phyloP scores from a whole-genome alignment of 92 coral and sea anemone genomes.

The Porites rus region DNA sequence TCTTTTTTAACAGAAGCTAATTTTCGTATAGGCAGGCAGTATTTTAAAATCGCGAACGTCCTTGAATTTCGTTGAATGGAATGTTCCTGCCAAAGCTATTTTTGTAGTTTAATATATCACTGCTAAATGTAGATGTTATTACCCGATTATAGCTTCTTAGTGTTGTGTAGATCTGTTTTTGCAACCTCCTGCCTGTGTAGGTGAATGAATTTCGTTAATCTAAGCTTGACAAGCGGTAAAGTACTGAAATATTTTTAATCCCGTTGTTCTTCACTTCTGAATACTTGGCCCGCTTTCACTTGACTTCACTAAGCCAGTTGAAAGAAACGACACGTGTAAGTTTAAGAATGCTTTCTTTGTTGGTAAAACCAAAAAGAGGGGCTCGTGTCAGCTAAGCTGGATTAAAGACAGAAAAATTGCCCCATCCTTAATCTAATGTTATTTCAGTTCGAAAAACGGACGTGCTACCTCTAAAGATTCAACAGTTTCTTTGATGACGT shows the following conservation, averaged over 20 bases:
- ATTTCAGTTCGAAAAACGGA: neutral
- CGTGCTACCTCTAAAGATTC: neutral
- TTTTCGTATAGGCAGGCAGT: neutral
- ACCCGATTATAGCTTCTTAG: neutral
- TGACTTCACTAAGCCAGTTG: neutral
- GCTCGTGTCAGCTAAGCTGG: neutral
- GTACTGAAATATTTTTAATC: neutral
- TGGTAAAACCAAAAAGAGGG: neutral
- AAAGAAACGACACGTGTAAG: neutral
- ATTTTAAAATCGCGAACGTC: neutral
- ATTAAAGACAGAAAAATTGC: neutral
- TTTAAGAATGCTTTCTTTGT: neutral
- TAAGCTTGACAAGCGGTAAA: neutral
- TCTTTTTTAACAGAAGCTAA: no score
- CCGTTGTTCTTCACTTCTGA: neutral
- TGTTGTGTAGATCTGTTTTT: neutral
- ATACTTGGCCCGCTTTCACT: neutral
- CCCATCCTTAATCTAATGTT: neutral
- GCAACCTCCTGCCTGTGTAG: neutral
- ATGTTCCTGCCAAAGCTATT: neutral
- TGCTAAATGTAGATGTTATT: neutral
- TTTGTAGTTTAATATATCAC: neutral
- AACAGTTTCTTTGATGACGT: neutral
- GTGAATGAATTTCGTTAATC: neutral
- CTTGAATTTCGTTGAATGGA: neutral